A percentile compares a stretch with the other conserved stretches of the same genome.
Conservation (phyloP, 2,113 vertebrate species). For the Aptenodytes patagonicus region DNA sequence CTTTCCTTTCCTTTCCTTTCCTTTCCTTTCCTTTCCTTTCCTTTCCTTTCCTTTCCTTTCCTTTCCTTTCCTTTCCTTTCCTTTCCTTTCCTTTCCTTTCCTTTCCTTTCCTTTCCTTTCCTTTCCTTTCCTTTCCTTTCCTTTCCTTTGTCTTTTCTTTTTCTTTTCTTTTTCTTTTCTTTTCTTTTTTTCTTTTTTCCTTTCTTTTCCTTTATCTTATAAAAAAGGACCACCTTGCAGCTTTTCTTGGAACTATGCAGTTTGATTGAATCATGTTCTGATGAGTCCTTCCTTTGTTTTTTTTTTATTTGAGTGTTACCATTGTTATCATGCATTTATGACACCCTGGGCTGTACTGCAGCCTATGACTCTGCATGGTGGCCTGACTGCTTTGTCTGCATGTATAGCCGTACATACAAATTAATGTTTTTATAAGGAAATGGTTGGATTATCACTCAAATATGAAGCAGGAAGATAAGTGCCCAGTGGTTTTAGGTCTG, state of each 20-base stretch:
- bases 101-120: too few relatives aligned
- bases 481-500: background rate
- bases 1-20: too few relatives aligned
- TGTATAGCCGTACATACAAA: background rate
- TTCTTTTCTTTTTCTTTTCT: fast-evolving
- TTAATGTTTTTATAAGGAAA: background rate
- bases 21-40: too few relatives aligned
- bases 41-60: too few relatives aligned
- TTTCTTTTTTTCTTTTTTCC: fast-evolving
- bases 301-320: background rate
- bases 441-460: background rate
- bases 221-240: background rate
- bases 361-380: background rate
- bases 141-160: too few relatives aligned
- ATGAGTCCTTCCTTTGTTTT: background rate
- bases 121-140: too few relatives aligned
- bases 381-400: background rate
- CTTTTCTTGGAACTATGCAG: background rate
- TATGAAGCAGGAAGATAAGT: background rate
- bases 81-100: too few relatives aligned
- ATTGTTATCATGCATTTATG: background rate
- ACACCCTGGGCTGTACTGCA: background rate
- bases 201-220: background rate
- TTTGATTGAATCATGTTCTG: background rate
- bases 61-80: too few relatives aligned